These are phyloP conservation scores for Hydrotaea diabolus DNA, from an alignment of 2,888 invertebrate genomes.

Conservation along the genomic window DNA sequence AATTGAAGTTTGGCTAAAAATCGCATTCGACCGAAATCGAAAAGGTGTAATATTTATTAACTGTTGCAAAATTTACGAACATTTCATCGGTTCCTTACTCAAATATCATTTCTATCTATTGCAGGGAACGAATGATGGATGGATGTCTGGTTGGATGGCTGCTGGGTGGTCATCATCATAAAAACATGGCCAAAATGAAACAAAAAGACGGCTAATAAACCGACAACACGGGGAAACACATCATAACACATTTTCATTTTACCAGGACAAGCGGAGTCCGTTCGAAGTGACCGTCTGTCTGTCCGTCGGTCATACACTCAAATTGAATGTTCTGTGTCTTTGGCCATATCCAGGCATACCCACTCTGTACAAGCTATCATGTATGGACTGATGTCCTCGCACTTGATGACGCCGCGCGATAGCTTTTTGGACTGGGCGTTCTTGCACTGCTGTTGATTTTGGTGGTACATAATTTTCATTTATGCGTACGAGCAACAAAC, in stretches of 20 bases:
- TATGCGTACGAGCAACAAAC: constrained; percentile 65
- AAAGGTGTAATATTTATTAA: not conserved
- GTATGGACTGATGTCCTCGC: not conserved
- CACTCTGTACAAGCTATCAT: not conserved
- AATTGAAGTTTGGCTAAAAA: constrained; percentile 45
- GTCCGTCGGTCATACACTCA: no score
- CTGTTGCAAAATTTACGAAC: not conserved
- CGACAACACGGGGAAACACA: not conserved
- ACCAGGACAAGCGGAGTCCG: not conserved
- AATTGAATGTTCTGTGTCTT: not conserved
- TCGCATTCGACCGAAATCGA: not conserved
- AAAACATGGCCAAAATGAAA: constrained; percentile 56
- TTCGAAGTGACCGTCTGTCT: not conserved
- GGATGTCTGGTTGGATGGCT: not conserved
- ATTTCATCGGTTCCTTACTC: not conserved
- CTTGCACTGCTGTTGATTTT: constrained; percentile 42
- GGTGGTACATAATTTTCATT: constrained; percentile 69
- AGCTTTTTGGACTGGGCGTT: no score
- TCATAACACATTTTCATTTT: constrained; percentile 24
- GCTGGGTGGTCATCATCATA: constrained; percentile 69
- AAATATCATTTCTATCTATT: not conserved
- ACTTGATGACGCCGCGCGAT: not conserved
- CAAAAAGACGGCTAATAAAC: constrained; percentile 7
- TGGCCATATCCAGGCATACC: not conserved
- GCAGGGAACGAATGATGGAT: not conserved